These are phyloP conservation scores for Phytoseiulus persimilis DNA, from an alignment of 2,888 invertebrate species.

Conservation along the genomic window DNA sequence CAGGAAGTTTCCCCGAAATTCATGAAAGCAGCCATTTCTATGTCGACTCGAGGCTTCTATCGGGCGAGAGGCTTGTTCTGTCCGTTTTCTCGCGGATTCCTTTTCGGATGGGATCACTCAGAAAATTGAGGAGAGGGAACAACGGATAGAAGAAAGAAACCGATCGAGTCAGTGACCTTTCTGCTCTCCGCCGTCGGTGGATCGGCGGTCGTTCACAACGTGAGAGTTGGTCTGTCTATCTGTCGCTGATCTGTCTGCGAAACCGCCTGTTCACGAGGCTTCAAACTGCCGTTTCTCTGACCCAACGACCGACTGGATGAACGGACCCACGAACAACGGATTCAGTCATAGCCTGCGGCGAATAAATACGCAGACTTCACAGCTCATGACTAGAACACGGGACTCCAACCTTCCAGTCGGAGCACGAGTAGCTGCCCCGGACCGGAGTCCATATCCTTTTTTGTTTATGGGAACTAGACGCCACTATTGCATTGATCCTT, in stretches of 20 bases:
- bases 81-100: neutral
- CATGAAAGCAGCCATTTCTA: too few species aligned
- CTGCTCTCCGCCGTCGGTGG: neutral
- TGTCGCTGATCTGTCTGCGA: neutral
- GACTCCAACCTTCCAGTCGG: too few species aligned
- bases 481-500: too few species aligned
- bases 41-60: too few species aligned
- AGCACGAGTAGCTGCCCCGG: too few species aligned
- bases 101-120: neutral
- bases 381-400: too few species aligned
- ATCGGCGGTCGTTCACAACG: neutral
- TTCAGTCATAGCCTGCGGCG: neutral
- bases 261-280: neutral
- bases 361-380: neutral
- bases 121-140: neutral
- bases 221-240: neutral
- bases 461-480: too few species aligned
- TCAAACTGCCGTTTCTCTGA: neutral
- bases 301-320: neutral
- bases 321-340: neutral
- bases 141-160: neutral
- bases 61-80: neutral
- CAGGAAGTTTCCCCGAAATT: too few species aligned
- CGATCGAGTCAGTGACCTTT: neutral
- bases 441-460: too few species aligned